Evolutionary conservation across 1,140 invertebrate genomes (phyloP).

Genomic region (Agraylea sexmaculata): DNA sequence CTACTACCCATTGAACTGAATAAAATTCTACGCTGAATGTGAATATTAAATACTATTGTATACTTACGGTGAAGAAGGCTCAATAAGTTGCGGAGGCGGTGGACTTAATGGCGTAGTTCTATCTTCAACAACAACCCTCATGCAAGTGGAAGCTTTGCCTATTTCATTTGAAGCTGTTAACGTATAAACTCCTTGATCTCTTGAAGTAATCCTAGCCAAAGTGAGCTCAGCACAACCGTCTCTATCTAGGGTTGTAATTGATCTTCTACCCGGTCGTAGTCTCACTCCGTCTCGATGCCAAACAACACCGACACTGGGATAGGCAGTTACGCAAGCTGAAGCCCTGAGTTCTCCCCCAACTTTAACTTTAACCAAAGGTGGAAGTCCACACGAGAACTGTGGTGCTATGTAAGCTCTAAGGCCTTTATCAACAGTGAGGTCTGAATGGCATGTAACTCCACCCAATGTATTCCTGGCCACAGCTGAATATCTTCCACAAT

Average conservation of each 20-base stretch:
- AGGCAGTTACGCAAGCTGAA: constrained; percentile 63
- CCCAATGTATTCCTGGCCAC: constrained; percentile 72
- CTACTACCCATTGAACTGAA: too few species aligned
- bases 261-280: constrained; percentile 59
- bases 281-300: constrained; percentile 65
- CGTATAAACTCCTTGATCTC: constrained; percentile 78
- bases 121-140: constrained; percentile 50
- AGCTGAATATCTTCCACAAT: constrained; percentile 72
- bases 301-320: constrained; percentile 65
- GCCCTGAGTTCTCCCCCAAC: constrained; percentile 56
- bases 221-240: constrained; percentile 69
- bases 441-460: constrained; percentile 67
- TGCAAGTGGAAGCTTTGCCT: constrained; percentile 62
- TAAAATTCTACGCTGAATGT: too few species aligned
- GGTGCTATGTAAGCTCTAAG: constrained; percentile 69
- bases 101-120: constrained; percentile 23
- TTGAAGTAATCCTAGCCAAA: constrained; percentile 47
- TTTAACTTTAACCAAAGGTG: constrained; percentile 44
- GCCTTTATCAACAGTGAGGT: constrained; percentile 73
- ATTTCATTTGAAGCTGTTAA: constrained; percentile 79
- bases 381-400: constrained; percentile 57
- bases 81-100: constrained; percentile 35
- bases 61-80: constrained; percentile 48
- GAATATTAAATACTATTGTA: constrained; percentile 1
- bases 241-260: constrained; percentile 60